Evolutionary conservation across 2,797 vertebrate species (phyloP).

Genomic region (Antennarius maculatus): DNA sequence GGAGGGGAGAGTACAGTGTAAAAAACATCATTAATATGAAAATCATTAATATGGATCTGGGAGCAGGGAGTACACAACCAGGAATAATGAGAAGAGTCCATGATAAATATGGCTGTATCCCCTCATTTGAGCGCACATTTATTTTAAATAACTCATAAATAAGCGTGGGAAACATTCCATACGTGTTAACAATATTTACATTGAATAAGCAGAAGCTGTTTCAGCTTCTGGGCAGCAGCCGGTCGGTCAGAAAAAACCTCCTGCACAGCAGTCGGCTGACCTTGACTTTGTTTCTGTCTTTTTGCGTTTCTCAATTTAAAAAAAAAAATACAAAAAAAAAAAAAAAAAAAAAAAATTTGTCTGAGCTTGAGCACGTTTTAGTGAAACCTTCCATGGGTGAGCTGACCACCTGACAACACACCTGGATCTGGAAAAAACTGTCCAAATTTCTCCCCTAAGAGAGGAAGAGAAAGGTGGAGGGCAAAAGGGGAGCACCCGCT

Average conservation of each 20-base stretch:
- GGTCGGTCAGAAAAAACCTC: background rate
- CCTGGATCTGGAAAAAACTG: constrained; percentile 53
- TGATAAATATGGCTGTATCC: constrained; percentile 57
- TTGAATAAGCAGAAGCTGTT: constrained; percentile 8
- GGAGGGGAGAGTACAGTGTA: constrained; percentile 48
- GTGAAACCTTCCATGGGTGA: constrained; percentile 48
- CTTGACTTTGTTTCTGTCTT: constrained; percentile 57
- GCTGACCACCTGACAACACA: constrained; percentile 67
- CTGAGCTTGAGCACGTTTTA: constrained; percentile 47
- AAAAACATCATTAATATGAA: constrained; percentile 68
- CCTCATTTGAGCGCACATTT: constrained; percentile 41
- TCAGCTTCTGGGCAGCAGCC: constrained; percentile 3
- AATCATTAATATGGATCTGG: constrained; percentile 70
- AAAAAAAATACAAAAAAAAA: background rate
- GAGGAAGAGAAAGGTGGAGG: constrained; percentile 46
- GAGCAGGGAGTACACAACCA: constrained; percentile 46
- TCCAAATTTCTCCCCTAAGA: constrained; percentile 63
- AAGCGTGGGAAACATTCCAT: constrained; percentile 22
- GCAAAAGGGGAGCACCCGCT: constrained; percentile 70
- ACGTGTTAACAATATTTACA: constrained; percentile 20
- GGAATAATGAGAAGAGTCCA: constrained; percentile 62
- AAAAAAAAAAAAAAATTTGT: constrained; percentile 28
- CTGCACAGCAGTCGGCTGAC: constrained; percentile 36
- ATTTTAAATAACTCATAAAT: constrained; percentile 56
- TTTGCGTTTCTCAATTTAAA: constrained; percentile 4